Percentiles rank a stretch among this genome's conserved stretches.
These are phyloP conservation scores for Holothuria scabra DNA, from an alignment of 53 echinoderm and acorn worm species.

Conservation along the genomic window DNA sequence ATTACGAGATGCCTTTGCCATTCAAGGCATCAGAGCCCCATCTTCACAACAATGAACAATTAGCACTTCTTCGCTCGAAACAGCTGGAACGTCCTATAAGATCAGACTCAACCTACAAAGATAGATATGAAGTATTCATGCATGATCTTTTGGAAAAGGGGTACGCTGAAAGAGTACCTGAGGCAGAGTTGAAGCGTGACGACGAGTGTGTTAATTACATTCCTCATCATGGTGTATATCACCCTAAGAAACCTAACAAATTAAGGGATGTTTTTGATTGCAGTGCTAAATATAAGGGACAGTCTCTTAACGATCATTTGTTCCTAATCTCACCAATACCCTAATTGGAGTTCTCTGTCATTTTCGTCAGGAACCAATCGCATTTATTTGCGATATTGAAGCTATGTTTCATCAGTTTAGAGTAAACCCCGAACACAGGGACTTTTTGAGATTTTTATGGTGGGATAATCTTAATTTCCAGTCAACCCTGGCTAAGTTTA, in stretches of 20 bases:
- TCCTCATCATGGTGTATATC: slow-evolving; percentile 28
- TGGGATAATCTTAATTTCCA: slow-evolving; percentile 6
- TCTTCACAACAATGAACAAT: slow-evolving; percentile 41
- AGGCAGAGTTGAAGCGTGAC: too few species aligned
- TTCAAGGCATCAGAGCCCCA: slow-evolving; percentile 28
- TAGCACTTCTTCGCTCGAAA: slow-evolving; percentile 13
- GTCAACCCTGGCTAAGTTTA: slow-evolving; percentile 30
- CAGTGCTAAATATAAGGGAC: slow-evolving; percentile 16
- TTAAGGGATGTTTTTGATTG: slow-evolving; percentile 1
- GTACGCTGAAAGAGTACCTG: slow-evolving; percentile 7
- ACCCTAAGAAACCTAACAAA: slow-evolving; percentile 18
- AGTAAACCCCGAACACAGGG: slow-evolving; percentile 29
- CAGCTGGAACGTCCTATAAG: slow-evolving; percentile 41
- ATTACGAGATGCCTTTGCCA: slow-evolving; percentile 53
- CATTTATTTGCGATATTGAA: slow-evolving; percentile 45
- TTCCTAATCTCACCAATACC: slow-evolving; percentile 2
- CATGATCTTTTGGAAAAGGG: slow-evolving; percentile 4
- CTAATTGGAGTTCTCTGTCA: slow-evolving; percentile 22
- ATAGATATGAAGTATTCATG: slow-evolving; percentile 40
- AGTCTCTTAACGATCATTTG: slow-evolving; percentile 1
- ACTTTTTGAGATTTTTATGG: neutral
- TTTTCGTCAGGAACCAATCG: neutral
- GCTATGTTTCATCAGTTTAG: slow-evolving; percentile 35
- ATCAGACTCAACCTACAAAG: slow-evolving; percentile 21
- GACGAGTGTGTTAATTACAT: too few species aligned